These are phyloP conservation scores for Sciurus niger DNA, from an alignment of 2,113 vertebrate species.

Conservation along the genomic window DNA sequence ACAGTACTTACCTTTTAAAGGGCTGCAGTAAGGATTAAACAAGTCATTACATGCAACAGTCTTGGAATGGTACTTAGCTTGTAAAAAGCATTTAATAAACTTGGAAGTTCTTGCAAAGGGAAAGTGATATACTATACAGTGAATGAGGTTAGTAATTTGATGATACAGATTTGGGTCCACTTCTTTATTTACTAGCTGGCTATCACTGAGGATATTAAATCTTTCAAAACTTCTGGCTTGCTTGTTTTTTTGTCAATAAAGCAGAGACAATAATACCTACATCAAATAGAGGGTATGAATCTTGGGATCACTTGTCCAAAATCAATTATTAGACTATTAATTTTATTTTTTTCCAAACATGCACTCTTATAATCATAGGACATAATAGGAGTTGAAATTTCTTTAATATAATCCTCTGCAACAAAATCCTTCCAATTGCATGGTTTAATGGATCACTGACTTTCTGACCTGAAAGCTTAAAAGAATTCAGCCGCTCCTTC, in stretches of 20 bases:
- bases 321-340: not conserved
- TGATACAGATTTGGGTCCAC: not conserved
- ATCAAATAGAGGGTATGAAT: not conserved
- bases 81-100: not conserved
- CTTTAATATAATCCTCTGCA: conserved; percentile 56
- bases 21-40: not conserved
- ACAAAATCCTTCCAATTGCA: conserved; percentile 65
- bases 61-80: not conserved
- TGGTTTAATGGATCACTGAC: conserved; percentile 64
- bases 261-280: not conserved
- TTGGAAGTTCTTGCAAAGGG: conserved; percentile 30
- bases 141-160: not conserved
- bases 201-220: not conserved
- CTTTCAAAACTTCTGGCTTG: not conserved
- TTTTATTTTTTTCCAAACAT: conserved; percentile 51
- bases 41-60: not conserved
- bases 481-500: conserved; percentile 6
- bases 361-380: not conserved
- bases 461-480: not conserved
- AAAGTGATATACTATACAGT: not conserved
- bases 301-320: not conserved
- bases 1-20: not conserved
- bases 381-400: conserved; percentile 33
- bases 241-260: not conserved
- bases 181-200: not conserved